Percentiles rank a stretch among this genome's conserved stretches.
Evolutionary conservation across 2,888 invertebrate genomes (phyloP).

Genomic region (Pyrgus malvae): DNA sequence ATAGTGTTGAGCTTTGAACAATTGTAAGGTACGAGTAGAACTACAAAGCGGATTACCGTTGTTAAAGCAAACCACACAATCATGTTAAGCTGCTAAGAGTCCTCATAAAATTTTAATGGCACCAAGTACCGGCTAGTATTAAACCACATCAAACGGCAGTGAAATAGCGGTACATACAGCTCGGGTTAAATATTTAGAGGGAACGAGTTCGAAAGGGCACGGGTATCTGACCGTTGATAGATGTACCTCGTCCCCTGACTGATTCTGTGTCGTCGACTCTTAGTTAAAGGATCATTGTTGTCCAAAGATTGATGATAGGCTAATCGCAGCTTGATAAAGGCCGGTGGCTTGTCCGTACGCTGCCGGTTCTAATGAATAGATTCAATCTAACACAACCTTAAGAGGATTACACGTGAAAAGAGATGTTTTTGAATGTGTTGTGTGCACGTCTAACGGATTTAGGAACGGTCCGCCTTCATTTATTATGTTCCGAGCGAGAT

Average conservation of each 20-base stretch:
- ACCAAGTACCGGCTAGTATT: neutral
- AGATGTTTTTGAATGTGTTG: conserved; percentile 25
- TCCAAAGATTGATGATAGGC: conserved; percentile 64
- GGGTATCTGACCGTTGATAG: conserved; percentile 47
- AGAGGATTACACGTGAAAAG: conserved; percentile 27
- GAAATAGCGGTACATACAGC: conserved; percentile 1
- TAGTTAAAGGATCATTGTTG: conserved; percentile 68
- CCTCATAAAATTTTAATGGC: no score
- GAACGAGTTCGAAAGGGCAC: conserved; percentile 36
- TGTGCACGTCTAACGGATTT: conserved; percentile 20
- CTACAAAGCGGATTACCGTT: no score
- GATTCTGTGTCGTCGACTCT: conserved; percentile 58
- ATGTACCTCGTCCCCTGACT: conserved; percentile 45
- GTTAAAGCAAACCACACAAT: no score
- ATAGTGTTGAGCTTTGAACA: no score
- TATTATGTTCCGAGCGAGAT: conserved; percentile 17
- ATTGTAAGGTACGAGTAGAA: no score
- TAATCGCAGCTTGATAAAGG: conserved; percentile 57
- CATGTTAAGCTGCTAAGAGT: no score
- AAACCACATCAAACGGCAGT: neutral
- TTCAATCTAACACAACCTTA: conserved; percentile 32
- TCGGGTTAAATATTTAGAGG: conserved; percentile 25
- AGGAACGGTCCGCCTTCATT: conserved; percentile 5
- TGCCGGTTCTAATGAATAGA: conserved; percentile 41
- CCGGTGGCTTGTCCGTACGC: conserved; percentile 31